Conservation (phyloP, 1,140 invertebrate genomes). For the Neelides sp. region DNA sequence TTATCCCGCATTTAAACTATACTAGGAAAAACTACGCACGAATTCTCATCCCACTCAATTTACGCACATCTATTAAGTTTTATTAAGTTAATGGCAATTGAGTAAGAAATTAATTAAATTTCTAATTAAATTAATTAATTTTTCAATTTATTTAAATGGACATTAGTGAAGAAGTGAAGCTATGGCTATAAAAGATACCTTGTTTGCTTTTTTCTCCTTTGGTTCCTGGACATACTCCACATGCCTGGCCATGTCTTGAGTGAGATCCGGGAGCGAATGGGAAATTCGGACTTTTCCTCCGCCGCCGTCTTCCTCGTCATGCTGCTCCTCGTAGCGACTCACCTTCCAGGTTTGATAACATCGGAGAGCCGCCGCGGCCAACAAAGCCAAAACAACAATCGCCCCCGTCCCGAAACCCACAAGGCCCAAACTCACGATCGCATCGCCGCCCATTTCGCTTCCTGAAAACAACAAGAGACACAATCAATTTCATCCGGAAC, state of each 20-base stretch:
- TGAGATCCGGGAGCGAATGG: conserved; percentile 57
- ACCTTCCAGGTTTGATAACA: conserved; percentile 17
- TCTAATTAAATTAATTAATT: conserved; percentile 14
- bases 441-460: no score
- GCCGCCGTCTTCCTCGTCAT: conserved; percentile 45
- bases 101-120: conserved; percentile 7
- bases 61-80: no score
- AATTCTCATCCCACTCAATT: no score
- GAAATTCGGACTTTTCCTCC: conserved; percentile 57
- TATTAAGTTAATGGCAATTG: no score
- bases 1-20: no score
- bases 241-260: conserved; percentile 53
- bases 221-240: conserved; percentile 55
- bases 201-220: conserved; percentile 55
- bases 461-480: no score
- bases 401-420: conserved; percentile 10
- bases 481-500: no score
- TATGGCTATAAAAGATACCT: no score
- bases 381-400: conserved; percentile 6
- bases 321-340: conserved; percentile 20
- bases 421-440: neutral
- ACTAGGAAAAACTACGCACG: no score
- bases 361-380: conserved; percentile 12
- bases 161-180: no score
- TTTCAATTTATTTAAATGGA: no score